A percentile compares a stretch with the other conserved stretches of the same genome.
Conservation (phyloP, 2,113 vertebrate genomes). For the Passer montanus region DNA sequence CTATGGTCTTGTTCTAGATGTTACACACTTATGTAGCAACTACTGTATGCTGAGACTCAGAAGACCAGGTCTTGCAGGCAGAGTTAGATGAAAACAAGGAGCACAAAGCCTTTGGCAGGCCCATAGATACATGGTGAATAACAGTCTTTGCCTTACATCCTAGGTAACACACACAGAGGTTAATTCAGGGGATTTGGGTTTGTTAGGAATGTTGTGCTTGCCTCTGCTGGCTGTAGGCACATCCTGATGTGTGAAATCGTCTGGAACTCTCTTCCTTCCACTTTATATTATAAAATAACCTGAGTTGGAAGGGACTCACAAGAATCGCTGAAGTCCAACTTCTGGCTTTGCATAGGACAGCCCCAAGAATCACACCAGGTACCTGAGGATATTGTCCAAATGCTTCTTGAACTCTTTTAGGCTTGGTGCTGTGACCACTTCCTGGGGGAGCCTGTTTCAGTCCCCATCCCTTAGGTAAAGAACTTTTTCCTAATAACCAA, state of each 20-base stretch:
- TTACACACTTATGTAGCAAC: background rate
- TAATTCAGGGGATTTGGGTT: background rate
- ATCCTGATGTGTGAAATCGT: background rate
- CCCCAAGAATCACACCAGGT: background rate
- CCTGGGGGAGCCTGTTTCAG: background rate
- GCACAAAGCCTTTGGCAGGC: background rate
- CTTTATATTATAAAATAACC: background rate
- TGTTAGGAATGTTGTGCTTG: background rate
- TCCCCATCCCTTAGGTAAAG: background rate
- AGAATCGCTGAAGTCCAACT: fast-evolving
- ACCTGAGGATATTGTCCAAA: background rate
- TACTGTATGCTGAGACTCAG: background rate
- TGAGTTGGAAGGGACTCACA: background rate
- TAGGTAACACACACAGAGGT: background rate
- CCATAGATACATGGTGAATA: background rate
- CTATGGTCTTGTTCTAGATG: background rate
- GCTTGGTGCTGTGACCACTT: background rate
- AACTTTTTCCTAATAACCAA: background rate
- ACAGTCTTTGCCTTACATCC: background rate
- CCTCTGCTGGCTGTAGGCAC: background rate
- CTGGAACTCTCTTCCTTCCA: background rate
- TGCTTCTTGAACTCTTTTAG: background rate
- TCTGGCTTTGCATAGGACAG: background rate
- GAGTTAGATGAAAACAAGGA: background rate
- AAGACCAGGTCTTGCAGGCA: background rate